phyloP scores from a whole-genome alignment of 2,888 invertebrate species.

The Epistrophe eligans region DNA sequence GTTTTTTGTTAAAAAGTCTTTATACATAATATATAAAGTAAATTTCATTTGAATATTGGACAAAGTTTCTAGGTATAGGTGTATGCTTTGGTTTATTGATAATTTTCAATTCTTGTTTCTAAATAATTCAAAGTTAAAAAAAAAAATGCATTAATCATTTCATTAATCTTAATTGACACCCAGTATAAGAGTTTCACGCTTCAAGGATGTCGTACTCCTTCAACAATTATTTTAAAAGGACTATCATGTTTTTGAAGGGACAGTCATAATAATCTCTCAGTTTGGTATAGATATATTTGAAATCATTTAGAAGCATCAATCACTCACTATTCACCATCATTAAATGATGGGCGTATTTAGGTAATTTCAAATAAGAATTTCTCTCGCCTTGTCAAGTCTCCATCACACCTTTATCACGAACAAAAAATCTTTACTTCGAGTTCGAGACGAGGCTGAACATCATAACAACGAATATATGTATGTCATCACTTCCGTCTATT shows the following conservation, averaged over 20 bases:
- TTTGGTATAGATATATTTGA: background rate
- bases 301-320: conserved; percentile 27
- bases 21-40: too few relatives aligned
- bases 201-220: conserved; percentile 2
- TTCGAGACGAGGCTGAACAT: background rate
- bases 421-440: conserved; percentile 4
- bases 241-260: background rate
- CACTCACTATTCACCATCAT: background rate
- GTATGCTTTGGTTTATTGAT: too few relatives aligned
- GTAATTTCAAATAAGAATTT: background rate
- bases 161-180: conserved; percentile 27
- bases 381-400: conserved; percentile 28
- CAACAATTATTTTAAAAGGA: conserved; percentile 9
- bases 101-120: background rate
- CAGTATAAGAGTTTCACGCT: background rate
- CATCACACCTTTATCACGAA: conserved; percentile 45
- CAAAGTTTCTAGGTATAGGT: too few relatives aligned
- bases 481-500: conserved; percentile 46
- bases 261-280: background rate
- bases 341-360: background rate
- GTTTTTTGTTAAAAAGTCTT: too few relatives aligned
- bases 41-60: background rate
- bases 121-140: background rate
- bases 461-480: conserved; percentile 10
- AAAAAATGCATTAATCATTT: conserved; percentile 19